Base-by-base conservation (phyloP, 2,113 vertebrate genomes). In the Notarius quadriscutis region DNA sequence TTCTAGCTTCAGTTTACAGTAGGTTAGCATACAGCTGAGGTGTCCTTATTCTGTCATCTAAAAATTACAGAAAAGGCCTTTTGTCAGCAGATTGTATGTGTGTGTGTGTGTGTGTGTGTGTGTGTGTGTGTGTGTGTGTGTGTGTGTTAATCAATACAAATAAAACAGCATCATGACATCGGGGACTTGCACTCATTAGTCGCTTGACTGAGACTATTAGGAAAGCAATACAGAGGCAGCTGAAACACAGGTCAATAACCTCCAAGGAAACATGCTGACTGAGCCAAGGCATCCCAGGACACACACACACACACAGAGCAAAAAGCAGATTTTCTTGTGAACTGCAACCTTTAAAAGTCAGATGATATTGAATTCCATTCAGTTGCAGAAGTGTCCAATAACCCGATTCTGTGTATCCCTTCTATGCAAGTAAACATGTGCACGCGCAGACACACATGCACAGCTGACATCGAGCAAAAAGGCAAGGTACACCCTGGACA, bases 131-230 rank as follows among this genome's bases (percentile, higher is more conserved):
- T 69, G 67, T 69, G 67, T 30, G 67, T 69, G 67, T 69, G 27
- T 74, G 71, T 50, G 9, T 55, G 20, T 80, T 87, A 83, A 87
- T 87, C 86, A 87, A 87, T 77, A 83, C 80, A 83, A 11, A 87
- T 58, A 83, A 83, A 87, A 83, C 80, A 83, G 86, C 86, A 75
- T 74, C 86, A 87, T 83, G 86, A 87, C 86, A 87, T 83, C 18
- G 53, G 58, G 80, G 30, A 20, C 57, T 58, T 63, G 71, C 80
- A 55, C 80, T 83, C 86, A 82, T 83, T 87, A 83, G 86, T 30
- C 12, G 86, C 86, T 87, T 74, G 80, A 75, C 80, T 83, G 80
- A 57, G 22, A 55, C 81, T 83, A 82, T 83, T 74, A 75, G 69
- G 57, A 75, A 87, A 75, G 80, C 69, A 83, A 83, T 83, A 87